These are phyloP conservation scores for Propsilocerus akamusi DNA, from an alignment of 1,140 invertebrate species.

Conservation along the genomic window DNA sequence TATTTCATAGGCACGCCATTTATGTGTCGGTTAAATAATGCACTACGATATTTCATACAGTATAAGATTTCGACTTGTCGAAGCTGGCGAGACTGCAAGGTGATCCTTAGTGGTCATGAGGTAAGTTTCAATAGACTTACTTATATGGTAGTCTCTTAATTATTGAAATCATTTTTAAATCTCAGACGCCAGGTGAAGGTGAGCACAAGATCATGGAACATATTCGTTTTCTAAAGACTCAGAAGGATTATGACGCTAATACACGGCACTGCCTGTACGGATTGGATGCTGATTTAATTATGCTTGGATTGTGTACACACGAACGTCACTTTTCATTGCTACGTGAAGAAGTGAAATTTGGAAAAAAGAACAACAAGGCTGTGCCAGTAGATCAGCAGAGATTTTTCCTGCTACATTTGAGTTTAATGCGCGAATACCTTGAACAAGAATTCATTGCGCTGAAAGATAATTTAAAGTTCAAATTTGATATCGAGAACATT, in stretches of 20 bases:
- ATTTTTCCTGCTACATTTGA: slow-evolving; percentile 84
- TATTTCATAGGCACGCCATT: too few relatives aligned
- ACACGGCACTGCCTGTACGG: slow-evolving; percentile 91
- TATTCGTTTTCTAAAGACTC: slow-evolving; percentile 68
- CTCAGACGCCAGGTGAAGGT: slow-evolving; percentile 81
- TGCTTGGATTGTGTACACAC: slow-evolving; percentile 82
- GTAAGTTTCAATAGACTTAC: slow-evolving; percentile 25
- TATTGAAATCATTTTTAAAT: slow-evolving; percentile 5
- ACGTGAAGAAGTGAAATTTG: slow-evolving; percentile 76
- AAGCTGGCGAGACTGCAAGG: slow-evolving; percentile 60
- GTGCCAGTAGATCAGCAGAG: slow-evolving; percentile 70
- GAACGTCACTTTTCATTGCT: slow-evolving; percentile 87
- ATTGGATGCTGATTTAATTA: slow-evolving; percentile 90
- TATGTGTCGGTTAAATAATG: slow-evolving; percentile 70
- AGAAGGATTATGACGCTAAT: slow-evolving; percentile 68
- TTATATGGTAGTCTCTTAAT: slow-evolving; percentile 3
- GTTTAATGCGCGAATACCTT: slow-evolving; percentile 80
- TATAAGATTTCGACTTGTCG: slow-evolving; percentile 71
- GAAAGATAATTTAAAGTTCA: slow-evolving; percentile 47
- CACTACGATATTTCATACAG: slow-evolving; percentile 74
- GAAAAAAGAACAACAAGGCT: slow-evolving; percentile 35
- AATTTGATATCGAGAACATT: slow-evolving; percentile 62
- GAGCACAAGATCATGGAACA: slow-evolving; percentile 99
- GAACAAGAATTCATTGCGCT: slow-evolving; percentile 74
- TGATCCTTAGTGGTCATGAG: slow-evolving; percentile 70